phyloP scores from a whole-genome alignment of 1,140 invertebrate genomes.

The Limonius californicus region DNA sequence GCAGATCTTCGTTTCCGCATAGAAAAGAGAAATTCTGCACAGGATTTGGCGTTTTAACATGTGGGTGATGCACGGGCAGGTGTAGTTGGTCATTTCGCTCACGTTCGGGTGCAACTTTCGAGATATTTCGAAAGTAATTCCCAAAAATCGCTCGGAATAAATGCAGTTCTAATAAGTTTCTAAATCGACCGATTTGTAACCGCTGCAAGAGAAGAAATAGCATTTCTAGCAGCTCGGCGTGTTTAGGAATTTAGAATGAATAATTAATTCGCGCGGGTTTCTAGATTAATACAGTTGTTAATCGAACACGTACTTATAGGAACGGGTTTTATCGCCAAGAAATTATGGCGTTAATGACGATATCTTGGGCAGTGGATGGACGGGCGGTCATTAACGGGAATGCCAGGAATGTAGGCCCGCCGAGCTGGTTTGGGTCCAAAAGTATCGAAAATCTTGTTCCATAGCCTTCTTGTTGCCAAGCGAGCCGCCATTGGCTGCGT shows the following conservation, averaged over 20 bases:
- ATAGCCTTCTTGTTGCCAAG: neutral
- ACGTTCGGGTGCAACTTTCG: too few relatives aligned
- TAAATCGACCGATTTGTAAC: too few relatives aligned
- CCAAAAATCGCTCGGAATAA: too few relatives aligned
- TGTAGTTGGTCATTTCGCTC: too few relatives aligned
- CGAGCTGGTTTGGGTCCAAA: neutral
- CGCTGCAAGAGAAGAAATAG: too few relatives aligned
- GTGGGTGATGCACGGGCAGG: too few relatives aligned
- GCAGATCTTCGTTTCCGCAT: too few relatives aligned
- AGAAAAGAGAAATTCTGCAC: too few relatives aligned
- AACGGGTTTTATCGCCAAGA: neutral
- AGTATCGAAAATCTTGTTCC: slow-evolving; percentile 1
- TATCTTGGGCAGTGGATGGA: neutral
- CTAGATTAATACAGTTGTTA: neutral
- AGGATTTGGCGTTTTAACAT: too few relatives aligned
- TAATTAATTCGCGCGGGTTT: neutral
- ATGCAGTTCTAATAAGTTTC: too few relatives aligned
- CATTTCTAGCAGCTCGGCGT: too few relatives aligned
- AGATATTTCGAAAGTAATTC: too few relatives aligned
- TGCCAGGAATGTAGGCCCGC: neutral
- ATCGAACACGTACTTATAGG: neutral
- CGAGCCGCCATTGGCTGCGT: neutral
- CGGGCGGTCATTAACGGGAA: neutral
- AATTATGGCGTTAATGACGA: neutral
- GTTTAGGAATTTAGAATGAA: neutral